phyloP scores from a whole-genome alignment of 2,113 vertebrate species.

The Ciconia maguari region DNA sequence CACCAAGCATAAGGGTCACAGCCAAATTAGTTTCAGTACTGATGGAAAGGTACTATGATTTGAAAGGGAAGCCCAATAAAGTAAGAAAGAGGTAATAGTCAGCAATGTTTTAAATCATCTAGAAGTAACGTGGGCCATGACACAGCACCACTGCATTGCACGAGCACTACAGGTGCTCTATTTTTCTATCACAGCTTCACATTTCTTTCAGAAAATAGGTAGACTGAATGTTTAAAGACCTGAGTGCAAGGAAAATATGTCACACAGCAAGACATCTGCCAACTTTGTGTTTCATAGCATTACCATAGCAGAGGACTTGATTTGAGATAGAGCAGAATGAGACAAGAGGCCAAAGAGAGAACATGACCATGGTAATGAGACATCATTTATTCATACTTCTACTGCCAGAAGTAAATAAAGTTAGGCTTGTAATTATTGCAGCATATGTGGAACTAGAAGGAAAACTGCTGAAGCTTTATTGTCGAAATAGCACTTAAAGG shows the following conservation, averaged over 20 bases:
- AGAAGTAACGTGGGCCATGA: not conserved
- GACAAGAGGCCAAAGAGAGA: not conserved
- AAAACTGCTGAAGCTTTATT: constrained; percentile 50
- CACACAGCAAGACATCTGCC: constrained; percentile 6
- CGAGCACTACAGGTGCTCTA: not conserved
- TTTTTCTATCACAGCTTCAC: constrained; percentile 23
- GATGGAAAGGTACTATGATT: not conserved
- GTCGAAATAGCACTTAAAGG: constrained; percentile 15
- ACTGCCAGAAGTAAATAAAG: constrained; percentile 52
- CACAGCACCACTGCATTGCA: not conserved
- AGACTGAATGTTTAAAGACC: constrained; percentile 4
- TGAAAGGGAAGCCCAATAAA: not conserved
- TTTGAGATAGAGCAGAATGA: not conserved
- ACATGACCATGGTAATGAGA: not conserved
- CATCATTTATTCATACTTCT: constrained; percentile 39
- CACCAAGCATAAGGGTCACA: constrained; percentile 18
- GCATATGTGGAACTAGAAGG: constrained; percentile 14
- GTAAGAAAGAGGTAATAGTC: constrained; percentile 28
- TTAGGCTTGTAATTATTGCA: constrained; percentile 22
- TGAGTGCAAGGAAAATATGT: constrained; percentile 33
- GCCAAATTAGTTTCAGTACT: constrained; percentile 37
- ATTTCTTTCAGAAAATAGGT: constrained; percentile 43
- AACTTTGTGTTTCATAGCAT: constrained; percentile 3
- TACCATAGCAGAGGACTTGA: not conserved
- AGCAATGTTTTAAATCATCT: constrained; percentile 28